These are phyloP conservation scores for Tortrix viridana DNA, from an alignment of 2,888 invertebrate species.

Conservation along the genomic window DNA sequence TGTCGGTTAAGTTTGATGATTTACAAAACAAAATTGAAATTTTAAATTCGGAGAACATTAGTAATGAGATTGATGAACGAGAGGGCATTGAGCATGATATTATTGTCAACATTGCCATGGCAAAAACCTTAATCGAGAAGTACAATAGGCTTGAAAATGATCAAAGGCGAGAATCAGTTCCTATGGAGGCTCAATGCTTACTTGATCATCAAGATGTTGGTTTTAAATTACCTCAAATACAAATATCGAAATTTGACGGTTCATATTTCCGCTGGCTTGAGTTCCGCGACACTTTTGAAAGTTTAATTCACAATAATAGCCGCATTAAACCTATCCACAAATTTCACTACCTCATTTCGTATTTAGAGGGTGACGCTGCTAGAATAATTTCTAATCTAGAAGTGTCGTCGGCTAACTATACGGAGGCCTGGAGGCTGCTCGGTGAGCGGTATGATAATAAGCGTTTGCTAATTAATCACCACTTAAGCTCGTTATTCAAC, in stretches of 20 bases:
- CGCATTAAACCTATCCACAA: too few species aligned
- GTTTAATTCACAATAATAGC: too few species aligned
- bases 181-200: background rate
- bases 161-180: background rate
- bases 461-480: constrained; percentile 28
- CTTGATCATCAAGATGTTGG: constrained; percentile 31
- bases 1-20: too few species aligned
- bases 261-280: constrained; percentile 44
- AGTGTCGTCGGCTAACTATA: constrained; percentile 36
- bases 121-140: constrained; percentile 36
- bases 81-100: constrained; percentile 39
- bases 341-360: too few species aligned
- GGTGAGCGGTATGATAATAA: constrained; percentile 39
- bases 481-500: too few species aligned
- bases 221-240: constrained; percentile 41
- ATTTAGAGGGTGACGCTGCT: constrained; percentile 43
- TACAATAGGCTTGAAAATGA: constrained; percentile 11
- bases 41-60: constrained; percentile 4
- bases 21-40: too few species aligned
- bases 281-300: constrained; percentile 45
- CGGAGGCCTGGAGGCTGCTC: constrained; percentile 36
- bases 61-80: constrained; percentile 37
- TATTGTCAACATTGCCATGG: constrained; percentile 36
- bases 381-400: constrained; percentile 39
- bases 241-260: constrained; percentile 46